Percentiles rank a stretch among this genome's conserved stretches.
phyloP scores from a whole-genome alignment of 2,113 vertebrate genomes.

The Gopherus evgoodei region DNA sequence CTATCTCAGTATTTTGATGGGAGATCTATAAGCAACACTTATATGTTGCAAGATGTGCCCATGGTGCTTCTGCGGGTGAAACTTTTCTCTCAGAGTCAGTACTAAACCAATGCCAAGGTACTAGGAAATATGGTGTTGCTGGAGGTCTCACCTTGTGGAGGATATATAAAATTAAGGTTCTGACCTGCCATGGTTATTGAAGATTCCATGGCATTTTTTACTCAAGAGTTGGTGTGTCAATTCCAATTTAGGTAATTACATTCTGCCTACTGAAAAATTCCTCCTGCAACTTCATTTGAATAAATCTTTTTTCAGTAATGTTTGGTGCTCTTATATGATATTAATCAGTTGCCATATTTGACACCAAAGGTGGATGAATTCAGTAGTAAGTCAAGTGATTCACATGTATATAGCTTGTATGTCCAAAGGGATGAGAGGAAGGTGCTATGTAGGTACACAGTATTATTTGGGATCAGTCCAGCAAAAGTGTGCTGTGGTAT shows the following conservation, averaged over 20 bases:
- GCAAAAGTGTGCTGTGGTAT: not conserved
- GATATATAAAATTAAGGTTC: not conserved
- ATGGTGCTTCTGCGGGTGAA: not conserved
- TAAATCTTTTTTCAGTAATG: not conserved
- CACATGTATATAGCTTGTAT: not conserved
- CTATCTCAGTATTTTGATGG: not conserved
- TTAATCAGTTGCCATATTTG: not conserved
- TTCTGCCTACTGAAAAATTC: not conserved
- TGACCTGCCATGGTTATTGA: not conserved
- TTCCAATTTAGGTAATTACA: not conserved
- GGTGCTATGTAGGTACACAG: not conserved
- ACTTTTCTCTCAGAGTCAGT: not conserved
- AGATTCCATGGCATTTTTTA: not conserved
- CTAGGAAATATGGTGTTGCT: not conserved
- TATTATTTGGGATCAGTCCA: not conserved
- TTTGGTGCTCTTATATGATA: not conserved
- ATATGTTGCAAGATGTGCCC: not conserved
- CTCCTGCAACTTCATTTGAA: not conserved
- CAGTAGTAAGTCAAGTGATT: not conserved
- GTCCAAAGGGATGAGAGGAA: not conserved
- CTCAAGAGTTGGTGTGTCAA: not conserved
- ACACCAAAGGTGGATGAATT: not conserved
- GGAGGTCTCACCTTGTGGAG: not conserved
- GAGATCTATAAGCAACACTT: not conserved
- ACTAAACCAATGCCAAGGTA: not conserved